Percentiles rank a stretch among this genome's conserved stretches.
Evolutionary conservation across 2,888 invertebrate species (phyloP).

Genomic region (Aproaerema taeniolella): DNA sequence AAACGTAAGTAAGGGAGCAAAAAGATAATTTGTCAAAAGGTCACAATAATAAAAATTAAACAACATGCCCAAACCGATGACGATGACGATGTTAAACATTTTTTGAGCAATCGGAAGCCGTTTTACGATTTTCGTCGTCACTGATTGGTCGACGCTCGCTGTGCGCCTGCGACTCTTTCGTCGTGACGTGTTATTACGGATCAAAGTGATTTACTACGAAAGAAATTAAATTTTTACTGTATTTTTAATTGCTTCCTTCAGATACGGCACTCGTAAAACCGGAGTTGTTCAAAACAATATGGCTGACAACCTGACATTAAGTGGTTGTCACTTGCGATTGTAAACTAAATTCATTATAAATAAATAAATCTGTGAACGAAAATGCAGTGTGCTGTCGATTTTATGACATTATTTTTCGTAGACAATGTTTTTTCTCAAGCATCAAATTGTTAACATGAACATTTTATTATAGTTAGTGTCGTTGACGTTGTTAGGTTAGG

Average conservation of each 20-base stretch:
- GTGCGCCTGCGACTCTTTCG: slow-evolving; percentile 28
- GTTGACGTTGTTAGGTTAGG: too few species aligned
- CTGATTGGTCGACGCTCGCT: slow-evolving; percentile 1
- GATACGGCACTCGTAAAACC: slow-evolving; percentile 33
- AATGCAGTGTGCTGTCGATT: slow-evolving; percentile 5
- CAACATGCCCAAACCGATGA: too few species aligned
- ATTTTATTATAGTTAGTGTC: too few species aligned
- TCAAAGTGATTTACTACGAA: slow-evolving; percentile 37
- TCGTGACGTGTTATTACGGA: slow-evolving; percentile 31
- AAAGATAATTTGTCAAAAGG: too few species aligned
- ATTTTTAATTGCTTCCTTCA: slow-evolving; percentile 56
- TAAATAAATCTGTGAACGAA: slow-evolving; percentile 2
- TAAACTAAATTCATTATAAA: slow-evolving; percentile 4
- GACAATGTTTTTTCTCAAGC: too few species aligned
- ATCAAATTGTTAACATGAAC: too few species aligned
- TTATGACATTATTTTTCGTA: slow-evolving; percentile 1
- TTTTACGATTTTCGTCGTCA: slow-evolving; percentile 19
- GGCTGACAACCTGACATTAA: slow-evolving; percentile 17
- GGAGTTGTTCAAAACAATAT: slow-evolving; percentile 20
- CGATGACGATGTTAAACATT: too few species aligned
- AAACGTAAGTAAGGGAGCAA: too few species aligned
- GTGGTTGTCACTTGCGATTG: slow-evolving; percentile 10
- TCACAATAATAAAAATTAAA: too few species aligned
- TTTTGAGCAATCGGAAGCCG: slow-evolving; percentile 23
- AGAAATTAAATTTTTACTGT: slow-evolving; percentile 49